Conservation (phyloP, 2,888 invertebrate species). For the Mimas tiliae region DNA sequence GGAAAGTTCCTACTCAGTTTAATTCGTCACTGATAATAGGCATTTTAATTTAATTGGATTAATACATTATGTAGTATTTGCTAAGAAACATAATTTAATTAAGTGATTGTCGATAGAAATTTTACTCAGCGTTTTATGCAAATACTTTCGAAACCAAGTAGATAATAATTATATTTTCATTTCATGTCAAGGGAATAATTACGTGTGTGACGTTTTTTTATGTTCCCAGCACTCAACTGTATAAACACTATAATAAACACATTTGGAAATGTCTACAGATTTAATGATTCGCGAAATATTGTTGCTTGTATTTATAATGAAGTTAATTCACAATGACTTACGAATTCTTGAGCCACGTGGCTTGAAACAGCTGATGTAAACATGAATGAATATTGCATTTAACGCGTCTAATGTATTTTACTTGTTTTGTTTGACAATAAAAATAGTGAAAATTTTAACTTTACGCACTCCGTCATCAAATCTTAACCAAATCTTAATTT, state of each 20-base stretch:
- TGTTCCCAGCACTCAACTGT: neutral
- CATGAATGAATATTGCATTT: slow-evolving; percentile 30
- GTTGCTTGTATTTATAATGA: neutral
- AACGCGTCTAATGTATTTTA: slow-evolving; percentile 31
- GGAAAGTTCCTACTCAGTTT: too few species aligned
- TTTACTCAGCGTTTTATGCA: neutral
- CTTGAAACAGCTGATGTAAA: slow-evolving; percentile 42
- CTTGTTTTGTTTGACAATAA: neutral
- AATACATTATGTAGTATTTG: neutral
- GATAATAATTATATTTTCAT: neutral
- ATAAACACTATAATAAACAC: neutral
- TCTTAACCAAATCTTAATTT: too few species aligned
- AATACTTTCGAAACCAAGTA: neutral
- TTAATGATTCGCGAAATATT: slow-evolving; percentile 12
- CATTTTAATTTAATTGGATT: too few species aligned
- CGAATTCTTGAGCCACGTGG: slow-evolving; percentile 7
- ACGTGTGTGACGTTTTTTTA: neutral
- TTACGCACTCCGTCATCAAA: too few species aligned
- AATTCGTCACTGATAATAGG: too few species aligned
- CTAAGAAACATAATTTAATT: neutral
- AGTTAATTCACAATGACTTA: neutral
- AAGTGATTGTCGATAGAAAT: neutral
- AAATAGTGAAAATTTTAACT: neutral
- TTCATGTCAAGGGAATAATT: neutral
- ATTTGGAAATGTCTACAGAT: neutral